Conservation (phyloP, 2,888 invertebrate genomes). For the Agapetus fuscipes region DNA sequence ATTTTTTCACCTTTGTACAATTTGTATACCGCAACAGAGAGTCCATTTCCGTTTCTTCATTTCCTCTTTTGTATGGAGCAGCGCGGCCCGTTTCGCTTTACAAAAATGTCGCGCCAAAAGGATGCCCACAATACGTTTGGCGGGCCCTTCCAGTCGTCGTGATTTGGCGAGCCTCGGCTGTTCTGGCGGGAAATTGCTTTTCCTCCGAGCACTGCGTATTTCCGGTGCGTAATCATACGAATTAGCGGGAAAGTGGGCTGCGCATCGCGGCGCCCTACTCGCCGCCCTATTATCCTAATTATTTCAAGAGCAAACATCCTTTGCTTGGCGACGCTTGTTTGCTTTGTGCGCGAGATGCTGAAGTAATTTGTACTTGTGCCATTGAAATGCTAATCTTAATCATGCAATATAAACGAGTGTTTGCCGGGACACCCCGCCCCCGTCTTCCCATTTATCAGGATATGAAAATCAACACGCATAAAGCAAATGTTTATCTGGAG, state of each 20-base stretch:
- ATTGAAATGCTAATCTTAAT: too few relatives aligned
- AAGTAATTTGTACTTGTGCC: too few relatives aligned
- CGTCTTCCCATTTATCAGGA: too few relatives aligned
- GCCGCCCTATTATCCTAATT: neutral
- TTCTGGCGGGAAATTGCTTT: constrained; percentile 18
- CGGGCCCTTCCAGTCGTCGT: constrained; percentile 9
- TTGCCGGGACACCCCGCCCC: too few relatives aligned
- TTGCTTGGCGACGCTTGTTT: too few relatives aligned
- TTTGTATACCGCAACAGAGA: constrained; percentile 19
- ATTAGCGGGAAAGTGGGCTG: constrained; percentile 3
- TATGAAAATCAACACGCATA: too few relatives aligned
- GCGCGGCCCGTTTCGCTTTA: constrained; percentile 10
- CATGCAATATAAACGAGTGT: too few relatives aligned
- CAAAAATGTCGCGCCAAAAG: constrained; percentile 18
- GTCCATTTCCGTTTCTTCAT: constrained; percentile 20
- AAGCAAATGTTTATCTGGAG: too few relatives aligned
- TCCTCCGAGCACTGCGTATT: constrained; percentile 8
- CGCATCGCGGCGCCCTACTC: neutral
- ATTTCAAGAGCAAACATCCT: neutral
- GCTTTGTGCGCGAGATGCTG: too few relatives aligned
- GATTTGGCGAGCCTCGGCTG: constrained; percentile 6
- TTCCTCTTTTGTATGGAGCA: constrained; percentile 10
- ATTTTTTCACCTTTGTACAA: constrained; percentile 19
- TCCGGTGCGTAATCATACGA: constrained; percentile 13
- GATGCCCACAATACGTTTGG: constrained; percentile 18